Conservation (phyloP, 2,888 invertebrate species). For the Cryptocephalus primarius region DNA sequence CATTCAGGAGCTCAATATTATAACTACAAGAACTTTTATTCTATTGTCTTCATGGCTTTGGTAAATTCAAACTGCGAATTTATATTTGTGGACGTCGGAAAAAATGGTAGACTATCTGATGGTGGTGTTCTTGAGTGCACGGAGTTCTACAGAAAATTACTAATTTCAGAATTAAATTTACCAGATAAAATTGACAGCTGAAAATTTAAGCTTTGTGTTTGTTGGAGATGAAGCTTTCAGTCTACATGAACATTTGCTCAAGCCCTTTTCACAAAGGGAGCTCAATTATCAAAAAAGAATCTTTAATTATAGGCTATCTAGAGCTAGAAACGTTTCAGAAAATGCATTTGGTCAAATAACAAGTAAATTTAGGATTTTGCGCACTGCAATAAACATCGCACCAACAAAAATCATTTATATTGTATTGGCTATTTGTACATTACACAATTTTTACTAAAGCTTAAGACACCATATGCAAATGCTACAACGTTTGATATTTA, state of each 20-base stretch:
- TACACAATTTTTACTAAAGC: slow-evolving; percentile 9
- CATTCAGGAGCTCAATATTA: no score
- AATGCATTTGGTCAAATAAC: slow-evolving; percentile 9
- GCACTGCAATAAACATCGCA: slow-evolving; percentile 10
- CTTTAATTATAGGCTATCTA: slow-evolving; percentile 8
- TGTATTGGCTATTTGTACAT: slow-evolving; percentile 6
- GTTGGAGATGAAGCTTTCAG: slow-evolving; percentile 9
- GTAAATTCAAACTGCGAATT: slow-evolving; percentile 8
- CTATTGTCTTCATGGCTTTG: slow-evolving; percentile 8
- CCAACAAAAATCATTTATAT: slow-evolving; percentile 8
- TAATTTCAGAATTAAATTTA: background rate
- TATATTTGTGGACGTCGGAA: slow-evolving; percentile 6
- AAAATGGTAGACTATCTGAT: background rate
- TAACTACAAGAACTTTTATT: no score
- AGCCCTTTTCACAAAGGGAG: slow-evolving; percentile 8
- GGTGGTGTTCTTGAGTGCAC: background rate
- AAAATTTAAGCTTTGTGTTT: slow-evolving; percentile 7
- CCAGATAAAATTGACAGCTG: background rate
- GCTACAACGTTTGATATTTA: slow-evolving; percentile 6
- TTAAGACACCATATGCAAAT: slow-evolving; percentile 4
- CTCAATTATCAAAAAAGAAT: slow-evolving; percentile 6
- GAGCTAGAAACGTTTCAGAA: slow-evolving; percentile 8
- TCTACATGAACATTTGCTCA: slow-evolving; percentile 9
- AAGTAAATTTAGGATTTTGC: slow-evolving; percentile 9
- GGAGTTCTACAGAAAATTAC: background rate